Percentiles rank a stretch among this genome's conserved stretches.
These are phyloP conservation scores for Pararge aegeria DNA, from an alignment of 1,140 invertebrate species.

Conservation along the genomic window DNA sequence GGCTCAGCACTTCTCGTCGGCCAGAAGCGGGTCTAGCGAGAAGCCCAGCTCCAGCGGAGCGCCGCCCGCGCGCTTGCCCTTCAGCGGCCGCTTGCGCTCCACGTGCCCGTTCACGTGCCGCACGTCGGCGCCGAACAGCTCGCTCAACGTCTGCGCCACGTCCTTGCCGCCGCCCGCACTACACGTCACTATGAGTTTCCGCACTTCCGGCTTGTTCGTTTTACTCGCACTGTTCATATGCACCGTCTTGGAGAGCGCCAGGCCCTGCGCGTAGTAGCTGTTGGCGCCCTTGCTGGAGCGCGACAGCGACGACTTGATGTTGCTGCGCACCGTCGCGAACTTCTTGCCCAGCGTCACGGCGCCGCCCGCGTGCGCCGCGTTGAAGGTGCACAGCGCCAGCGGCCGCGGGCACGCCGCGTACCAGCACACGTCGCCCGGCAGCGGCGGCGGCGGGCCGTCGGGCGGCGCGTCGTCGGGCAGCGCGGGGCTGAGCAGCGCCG, in stretches of 20 bases:
- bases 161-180: constrained; percentile 52
- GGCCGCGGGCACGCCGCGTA: constrained; percentile 66
- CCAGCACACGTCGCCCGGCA: constrained; percentile 70
- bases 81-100: constrained; percentile 35
- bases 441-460: constrained; percentile 49
- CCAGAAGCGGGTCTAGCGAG: constrained; percentile 68
- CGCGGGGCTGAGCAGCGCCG: constrained; percentile 56
- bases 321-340: constrained; percentile 70
- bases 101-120: constrained; percentile 59
- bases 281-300: constrained; percentile 50
- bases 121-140: constrained; percentile 49
- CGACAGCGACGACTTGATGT: constrained; percentile 67
- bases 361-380: constrained; percentile 68
- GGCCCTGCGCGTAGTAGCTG: constrained; percentile 60
- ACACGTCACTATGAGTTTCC: constrained; percentile 71
- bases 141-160: constrained; percentile 57
- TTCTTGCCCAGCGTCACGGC: constrained; percentile 65
- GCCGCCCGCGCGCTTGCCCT: constrained; percentile 47
- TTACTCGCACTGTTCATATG: constrained; percentile 65
- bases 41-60: constrained; percentile 70
- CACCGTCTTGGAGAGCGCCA: constrained; percentile 62
- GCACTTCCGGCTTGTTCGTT: constrained; percentile 68
- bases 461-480: constrained; percentile 47
- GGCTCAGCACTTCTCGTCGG: constrained; percentile 76
- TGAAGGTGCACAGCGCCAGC: constrained; percentile 74